A percentile compares a stretch with the other conserved stretches of the same genome.
These are phyloP conservation scores for Idaea aversata DNA, from an alignment of 2,888 invertebrate genomes.

Conservation along the genomic window DNA sequence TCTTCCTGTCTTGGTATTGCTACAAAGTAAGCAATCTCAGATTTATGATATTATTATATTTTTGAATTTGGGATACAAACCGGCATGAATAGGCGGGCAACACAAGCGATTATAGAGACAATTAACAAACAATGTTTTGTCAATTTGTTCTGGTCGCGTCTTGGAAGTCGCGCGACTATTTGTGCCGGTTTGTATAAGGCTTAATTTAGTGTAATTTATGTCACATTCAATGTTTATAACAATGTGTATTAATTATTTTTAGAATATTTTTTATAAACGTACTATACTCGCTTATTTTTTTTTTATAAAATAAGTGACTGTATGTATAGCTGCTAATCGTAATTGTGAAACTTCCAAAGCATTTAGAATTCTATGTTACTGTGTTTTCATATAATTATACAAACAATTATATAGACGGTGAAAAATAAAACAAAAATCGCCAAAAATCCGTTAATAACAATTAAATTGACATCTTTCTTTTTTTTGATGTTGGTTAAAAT, in stretches of 20 bases:
- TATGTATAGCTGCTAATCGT: background rate
- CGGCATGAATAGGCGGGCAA: background rate
- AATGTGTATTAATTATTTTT: background rate
- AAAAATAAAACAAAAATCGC: background rate
- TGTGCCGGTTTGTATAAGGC: background rate
- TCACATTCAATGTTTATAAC: background rate
- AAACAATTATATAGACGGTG: too few species aligned
- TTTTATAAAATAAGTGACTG: background rate
- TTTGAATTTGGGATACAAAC: constrained; percentile 23
- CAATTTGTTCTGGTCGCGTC: background rate
- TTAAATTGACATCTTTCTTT: too few species aligned
- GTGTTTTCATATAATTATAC: background rate
- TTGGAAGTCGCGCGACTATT: background rate
- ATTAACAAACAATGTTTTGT: too few species aligned
- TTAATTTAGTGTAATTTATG: background rate
- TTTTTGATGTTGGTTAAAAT: too few species aligned
- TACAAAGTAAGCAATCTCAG: constrained; percentile 49
- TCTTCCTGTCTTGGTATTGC: constrained; percentile 55
- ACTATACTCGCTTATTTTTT: background rate
- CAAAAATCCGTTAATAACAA: background rate
- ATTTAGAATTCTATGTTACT: background rate
- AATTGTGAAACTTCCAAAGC: background rate
- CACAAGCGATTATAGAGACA: background rate
- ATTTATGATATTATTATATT: constrained; percentile 32
- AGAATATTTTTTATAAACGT: background rate